Evolutionary conservation across 2,797 vertebrate genomes (phyloP).

Genomic region (Champsocephalus gunnari): DNA sequence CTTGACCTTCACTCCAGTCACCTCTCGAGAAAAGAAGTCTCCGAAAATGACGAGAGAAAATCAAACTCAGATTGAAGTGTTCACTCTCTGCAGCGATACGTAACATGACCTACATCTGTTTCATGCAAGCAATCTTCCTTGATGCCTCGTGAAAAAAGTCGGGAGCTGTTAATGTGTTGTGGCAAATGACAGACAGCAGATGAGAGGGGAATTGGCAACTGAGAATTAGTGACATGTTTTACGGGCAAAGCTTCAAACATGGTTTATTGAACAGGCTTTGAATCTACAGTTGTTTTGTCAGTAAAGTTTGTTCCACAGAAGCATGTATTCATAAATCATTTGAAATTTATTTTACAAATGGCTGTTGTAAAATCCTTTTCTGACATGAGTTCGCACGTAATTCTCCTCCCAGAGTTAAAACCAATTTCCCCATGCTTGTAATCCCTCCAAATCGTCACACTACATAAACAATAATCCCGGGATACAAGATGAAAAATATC

Average conservation of each 20-base stretch:
- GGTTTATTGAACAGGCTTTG: constrained; percentile 14
- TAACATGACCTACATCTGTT: constrained; percentile 24
- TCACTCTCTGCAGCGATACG: constrained; percentile 16
- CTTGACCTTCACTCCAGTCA: constrained; percentile 37
- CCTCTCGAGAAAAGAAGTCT: constrained; percentile 25
- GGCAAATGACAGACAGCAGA: constrained; percentile 52
- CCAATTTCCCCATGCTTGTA: constrained; percentile 50
- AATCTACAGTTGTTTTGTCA: constrained; percentile 15
- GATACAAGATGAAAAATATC: constrained; percentile 49
- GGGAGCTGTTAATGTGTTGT: constrained; percentile 34
- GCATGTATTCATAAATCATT: constrained; percentile 13
- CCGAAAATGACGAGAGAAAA: constrained; percentile 22
- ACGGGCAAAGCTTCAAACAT: constrained; percentile 26
- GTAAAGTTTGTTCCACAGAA: constrained; percentile 12
- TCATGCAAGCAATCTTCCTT: neutral
- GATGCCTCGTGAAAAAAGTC: constrained; percentile 24
- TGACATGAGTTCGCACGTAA: constrained; percentile 43
- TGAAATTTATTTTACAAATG: constrained; percentile 21
- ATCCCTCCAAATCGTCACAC: constrained; percentile 54
- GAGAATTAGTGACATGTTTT: constrained; percentile 39
- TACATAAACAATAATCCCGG: constrained; percentile 60
- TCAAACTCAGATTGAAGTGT: constrained; percentile 28
- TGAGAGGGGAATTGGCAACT: constrained; percentile 22
- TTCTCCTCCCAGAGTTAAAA: constrained; percentile 54
- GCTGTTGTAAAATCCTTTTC: constrained; percentile 39